phyloP scores from a whole-genome alignment of 2,888 invertebrate genomes.

The Lepidocyrtinus sp. region DNA sequence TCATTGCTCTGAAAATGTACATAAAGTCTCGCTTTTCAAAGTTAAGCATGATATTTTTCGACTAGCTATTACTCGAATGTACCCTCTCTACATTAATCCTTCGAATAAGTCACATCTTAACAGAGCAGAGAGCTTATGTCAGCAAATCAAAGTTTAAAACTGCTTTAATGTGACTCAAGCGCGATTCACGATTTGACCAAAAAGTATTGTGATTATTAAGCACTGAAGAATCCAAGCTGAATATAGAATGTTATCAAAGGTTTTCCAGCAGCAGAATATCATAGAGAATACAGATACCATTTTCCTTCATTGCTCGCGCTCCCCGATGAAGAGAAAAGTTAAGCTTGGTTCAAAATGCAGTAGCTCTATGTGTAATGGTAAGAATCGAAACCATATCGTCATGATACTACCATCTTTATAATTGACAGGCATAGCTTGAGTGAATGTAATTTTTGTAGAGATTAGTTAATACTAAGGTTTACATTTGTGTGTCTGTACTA shows the following conservation, averaged over 20 bases:
- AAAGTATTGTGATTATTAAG: conserved; percentile 5
- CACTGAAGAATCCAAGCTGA: not conserved
- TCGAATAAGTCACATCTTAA: conserved; percentile 1
- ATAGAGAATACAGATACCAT: too few species aligned
- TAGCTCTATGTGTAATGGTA: too few species aligned
- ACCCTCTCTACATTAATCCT: not conserved
- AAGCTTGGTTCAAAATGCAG: too few species aligned
- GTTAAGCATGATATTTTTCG: not conserved
- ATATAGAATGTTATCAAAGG: not conserved
- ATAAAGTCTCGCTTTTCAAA: not conserved
- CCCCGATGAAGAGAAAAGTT: too few species aligned
- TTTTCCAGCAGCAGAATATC: not conserved
- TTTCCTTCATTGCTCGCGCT: conserved; percentile 1
- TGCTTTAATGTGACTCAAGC: not conserved
- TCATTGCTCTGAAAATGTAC: conserved; percentile 12
- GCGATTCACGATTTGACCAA: not conserved
- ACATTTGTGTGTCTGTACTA: not conserved
- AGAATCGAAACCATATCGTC: too few species aligned
- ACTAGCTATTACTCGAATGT: conserved; percentile 8
- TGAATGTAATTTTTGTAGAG: conserved; percentile 6
- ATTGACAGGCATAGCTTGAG: too few species aligned
- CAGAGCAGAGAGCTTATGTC: not conserved
- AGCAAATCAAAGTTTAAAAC: not conserved
- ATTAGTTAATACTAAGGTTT: not conserved
- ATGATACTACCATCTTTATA: too few species aligned